Evolutionary conservation across 2,888 invertebrate genomes (phyloP).

Genomic region (Tanypteryx hageni): DNA sequence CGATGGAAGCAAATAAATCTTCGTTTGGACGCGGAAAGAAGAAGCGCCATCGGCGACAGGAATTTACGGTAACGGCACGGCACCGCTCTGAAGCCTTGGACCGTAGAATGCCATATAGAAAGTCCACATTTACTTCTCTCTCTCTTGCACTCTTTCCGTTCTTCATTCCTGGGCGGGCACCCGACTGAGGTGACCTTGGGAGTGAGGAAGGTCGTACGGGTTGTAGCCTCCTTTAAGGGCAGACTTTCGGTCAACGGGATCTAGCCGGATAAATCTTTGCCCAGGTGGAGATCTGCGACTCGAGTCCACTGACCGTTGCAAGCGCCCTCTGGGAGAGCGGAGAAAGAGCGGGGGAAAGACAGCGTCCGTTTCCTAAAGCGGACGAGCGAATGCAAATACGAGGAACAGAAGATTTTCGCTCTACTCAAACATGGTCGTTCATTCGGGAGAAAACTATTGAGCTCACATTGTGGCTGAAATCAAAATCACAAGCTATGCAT

Average conservation of each 20-base stretch:
- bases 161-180: neutral
- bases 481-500: too few species aligned
- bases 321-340: neutral
- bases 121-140: too few species aligned
- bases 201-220: neutral
- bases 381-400: neutral
- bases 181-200: neutral
- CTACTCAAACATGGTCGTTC: neutral
- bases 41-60: too few species aligned
- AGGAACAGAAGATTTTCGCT: neutral
- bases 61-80: too few species aligned
- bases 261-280: neutral
- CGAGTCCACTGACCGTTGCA: constrained; percentile 23
- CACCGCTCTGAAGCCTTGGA: too few species aligned
- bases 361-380: neutral
- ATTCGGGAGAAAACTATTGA: too few species aligned
- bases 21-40: too few species aligned
- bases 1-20: too few species aligned
- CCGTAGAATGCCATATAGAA: too few species aligned
- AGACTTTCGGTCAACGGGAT: neutral
- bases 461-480: too few species aligned
- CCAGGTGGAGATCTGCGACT: neutral
- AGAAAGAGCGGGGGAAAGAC: neutral
- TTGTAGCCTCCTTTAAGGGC: neutral
- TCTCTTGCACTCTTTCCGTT: neutral